A percentile compares a stretch with the other conserved stretches of the same genome.
Evolutionary conservation across 2,888 invertebrate species (phyloP).

Genomic region (Diplazon laetatorius): DNA sequence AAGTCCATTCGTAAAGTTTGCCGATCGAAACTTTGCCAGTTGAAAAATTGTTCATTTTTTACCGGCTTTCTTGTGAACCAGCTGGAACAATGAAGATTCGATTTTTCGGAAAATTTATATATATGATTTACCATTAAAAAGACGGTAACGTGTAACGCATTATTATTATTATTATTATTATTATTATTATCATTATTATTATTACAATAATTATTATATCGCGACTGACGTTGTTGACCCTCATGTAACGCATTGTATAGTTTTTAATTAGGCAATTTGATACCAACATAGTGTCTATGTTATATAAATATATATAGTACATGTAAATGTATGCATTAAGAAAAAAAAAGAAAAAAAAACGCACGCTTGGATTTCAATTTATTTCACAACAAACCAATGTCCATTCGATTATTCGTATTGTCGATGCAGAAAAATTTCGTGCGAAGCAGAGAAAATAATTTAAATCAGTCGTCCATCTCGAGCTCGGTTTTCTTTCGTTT

Average conservation of each 20-base stretch:
- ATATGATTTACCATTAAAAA: not conserved
- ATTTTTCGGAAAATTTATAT: not conserved
- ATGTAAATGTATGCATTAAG: constrained; percentile 68
- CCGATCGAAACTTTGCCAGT: constrained; percentile 7
- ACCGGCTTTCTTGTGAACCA: not conserved
- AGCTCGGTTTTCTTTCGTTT: constrained; percentile 54
- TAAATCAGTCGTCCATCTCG: not conserved
- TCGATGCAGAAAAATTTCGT: no score
- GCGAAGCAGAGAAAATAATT: no score
- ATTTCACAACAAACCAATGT: no score
- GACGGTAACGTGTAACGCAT: not conserved
- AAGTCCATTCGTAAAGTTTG: constrained; percentile 6
- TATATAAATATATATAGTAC: no score
- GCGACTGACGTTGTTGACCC: constrained; percentile 14
- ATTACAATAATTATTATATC: constrained; percentile 31
- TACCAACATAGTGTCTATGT: constrained; percentile 64
- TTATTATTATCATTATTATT: no score
- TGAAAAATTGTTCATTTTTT: no score
- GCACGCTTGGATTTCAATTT: constrained; percentile 64
- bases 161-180: no score
- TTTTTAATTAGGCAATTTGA: constrained; percentile 65
- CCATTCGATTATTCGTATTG: no score
- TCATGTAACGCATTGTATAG: constrained; percentile 54
- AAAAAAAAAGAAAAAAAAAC: constrained; percentile 70
- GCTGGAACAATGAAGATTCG: not conserved